Evolutionary conservation across 2,797 vertebrate genomes (phyloP).

Genomic region (Halcyon chelicuti): DNA sequence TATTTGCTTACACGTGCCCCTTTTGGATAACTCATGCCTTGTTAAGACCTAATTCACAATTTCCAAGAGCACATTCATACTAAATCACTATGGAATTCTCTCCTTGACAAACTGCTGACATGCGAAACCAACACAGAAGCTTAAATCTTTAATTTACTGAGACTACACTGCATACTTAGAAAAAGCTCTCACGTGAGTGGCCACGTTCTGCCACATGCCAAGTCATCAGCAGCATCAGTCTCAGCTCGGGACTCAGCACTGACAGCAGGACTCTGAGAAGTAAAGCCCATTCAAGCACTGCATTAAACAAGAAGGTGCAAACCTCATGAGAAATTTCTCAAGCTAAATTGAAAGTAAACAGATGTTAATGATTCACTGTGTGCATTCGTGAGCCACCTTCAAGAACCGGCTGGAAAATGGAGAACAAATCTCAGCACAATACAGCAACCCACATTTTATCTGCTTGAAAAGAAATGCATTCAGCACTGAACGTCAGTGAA

Average conservation of each 20-base stretch:
- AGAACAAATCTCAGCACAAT: background rate
- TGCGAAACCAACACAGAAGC: background rate
- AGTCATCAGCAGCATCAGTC: background rate
- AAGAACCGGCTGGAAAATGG: background rate
- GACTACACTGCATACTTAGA: background rate
- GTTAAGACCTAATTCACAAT: background rate
- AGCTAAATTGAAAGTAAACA: background rate
- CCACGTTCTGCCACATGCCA: background rate
- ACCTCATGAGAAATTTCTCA: background rate
- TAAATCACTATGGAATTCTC: background rate
- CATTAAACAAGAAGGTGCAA: background rate
- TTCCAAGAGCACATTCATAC: background rate
- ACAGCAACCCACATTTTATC: background rate
- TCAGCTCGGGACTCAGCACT: background rate
- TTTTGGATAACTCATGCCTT: background rate
- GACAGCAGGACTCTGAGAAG: background rate
- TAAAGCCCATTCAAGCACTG: background rate
- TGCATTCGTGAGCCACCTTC: background rate
- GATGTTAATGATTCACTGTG: conserved; percentile 12
- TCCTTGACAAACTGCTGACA: background rate
- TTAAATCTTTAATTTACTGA: background rate
- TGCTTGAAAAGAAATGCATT: background rate
- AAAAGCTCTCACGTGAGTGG: background rate
- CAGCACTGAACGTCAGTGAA: background rate
- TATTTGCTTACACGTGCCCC: background rate